Conservation (phyloP, 1,140 invertebrate species). For the Archegozetes longisetosus region DNA sequence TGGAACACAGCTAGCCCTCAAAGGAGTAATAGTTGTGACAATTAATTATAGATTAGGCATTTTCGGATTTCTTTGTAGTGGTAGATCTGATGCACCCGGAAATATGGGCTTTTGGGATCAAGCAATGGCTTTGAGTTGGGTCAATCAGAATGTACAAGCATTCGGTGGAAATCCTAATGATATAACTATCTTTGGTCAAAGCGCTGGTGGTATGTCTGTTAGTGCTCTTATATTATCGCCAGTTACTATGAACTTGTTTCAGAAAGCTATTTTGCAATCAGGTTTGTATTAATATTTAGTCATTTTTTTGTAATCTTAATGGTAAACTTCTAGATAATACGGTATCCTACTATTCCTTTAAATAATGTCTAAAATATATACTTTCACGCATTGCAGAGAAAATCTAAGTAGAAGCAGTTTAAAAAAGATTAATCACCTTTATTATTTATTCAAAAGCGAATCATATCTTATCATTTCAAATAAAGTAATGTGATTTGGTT, state of each 20-base stretch:
- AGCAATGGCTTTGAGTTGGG: conserved; percentile 21
- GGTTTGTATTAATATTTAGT: no score
- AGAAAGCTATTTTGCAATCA: conserved; percentile 3
- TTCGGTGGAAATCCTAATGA: conserved; percentile 24
- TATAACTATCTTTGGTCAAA: conserved; percentile 30
- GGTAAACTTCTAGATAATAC: no score
- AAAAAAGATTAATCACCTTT: no score
- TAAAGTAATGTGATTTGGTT: no score
- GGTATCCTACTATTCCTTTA: no score
- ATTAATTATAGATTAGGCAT: conserved; percentile 33
- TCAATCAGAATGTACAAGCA: conserved; percentile 27
- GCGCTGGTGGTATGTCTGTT: conserved; percentile 28
- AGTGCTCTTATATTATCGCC: conserved; percentile 15
- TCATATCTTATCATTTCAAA: no score
- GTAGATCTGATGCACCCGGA: no score
- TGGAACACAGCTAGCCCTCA: conserved; percentile 59
- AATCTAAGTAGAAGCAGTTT: no score
- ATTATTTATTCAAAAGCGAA: no score
- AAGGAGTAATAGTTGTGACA: conserved; percentile 38
- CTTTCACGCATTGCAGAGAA: no score
- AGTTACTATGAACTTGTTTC: conserved; percentile 1
- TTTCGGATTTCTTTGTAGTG: conserved; percentile 13
- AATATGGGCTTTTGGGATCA: conserved; percentile 6
- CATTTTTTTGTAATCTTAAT: no score
- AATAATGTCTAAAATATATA: no score